Conservation (phyloP, 2,888 invertebrate species). For the Dryomyza anilis region DNA sequence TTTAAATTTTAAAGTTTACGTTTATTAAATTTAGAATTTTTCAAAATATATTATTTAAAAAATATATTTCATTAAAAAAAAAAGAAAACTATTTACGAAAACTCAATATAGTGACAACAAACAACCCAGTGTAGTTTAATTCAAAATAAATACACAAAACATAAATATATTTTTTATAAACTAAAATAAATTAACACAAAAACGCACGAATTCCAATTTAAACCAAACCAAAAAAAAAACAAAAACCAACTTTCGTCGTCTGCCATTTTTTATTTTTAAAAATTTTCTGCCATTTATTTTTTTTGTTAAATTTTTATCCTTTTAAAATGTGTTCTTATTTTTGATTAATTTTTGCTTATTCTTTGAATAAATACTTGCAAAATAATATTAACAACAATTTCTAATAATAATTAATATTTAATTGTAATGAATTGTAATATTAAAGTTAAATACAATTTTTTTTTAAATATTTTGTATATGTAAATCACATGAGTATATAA, state of each 20-base stretch:
- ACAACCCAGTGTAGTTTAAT: slow-evolving; percentile 12
- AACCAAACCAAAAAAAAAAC: neutral
- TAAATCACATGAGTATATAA: slow-evolving; percentile 21
- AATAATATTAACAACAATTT: slow-evolving; percentile 13
- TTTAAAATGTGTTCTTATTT: no score
- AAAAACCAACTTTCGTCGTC: slow-evolving; percentile 14
- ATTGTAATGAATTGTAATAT: slow-evolving; percentile 20
- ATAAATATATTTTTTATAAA: neutral
- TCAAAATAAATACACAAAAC: neutral
- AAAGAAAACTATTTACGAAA: slow-evolving; percentile 8
- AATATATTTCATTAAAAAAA: neutral
- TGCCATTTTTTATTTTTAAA: slow-evolving; percentile 16
- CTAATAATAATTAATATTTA: slow-evolving; percentile 25
- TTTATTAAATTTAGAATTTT: neutral
- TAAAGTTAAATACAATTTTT: slow-evolving; percentile 11
- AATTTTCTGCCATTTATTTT: neutral
- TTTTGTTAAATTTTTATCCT: no score
- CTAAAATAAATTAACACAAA: neutral
- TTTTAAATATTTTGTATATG: slow-evolving; percentile 26
- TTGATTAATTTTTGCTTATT: no score
- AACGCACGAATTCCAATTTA: neutral
- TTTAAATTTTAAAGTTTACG: neutral
- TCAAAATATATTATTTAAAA: neutral
- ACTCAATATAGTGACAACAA: slow-evolving; percentile 1
- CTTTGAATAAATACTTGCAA: neutral